phyloP scores from a whole-genome alignment of 2,797 vertebrate species.

The Periophthalmus magnuspinnatus region DNA sequence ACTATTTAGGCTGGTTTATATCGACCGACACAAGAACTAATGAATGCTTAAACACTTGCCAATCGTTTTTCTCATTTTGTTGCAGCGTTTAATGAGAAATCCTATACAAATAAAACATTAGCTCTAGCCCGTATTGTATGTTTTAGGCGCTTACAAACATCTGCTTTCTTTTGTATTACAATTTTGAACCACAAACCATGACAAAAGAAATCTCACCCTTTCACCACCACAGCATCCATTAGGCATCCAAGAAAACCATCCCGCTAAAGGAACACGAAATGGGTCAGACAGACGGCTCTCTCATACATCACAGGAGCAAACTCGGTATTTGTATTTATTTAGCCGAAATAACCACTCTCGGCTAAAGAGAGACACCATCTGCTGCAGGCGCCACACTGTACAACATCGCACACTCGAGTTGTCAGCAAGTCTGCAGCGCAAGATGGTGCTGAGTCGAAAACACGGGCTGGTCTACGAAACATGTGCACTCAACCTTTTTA shows the following conservation, averaged over 20 bases:
- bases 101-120: no score
- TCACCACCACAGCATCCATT: background rate
- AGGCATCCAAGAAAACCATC: background rate
- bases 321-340: constrained; percentile 53
- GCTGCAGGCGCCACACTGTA: constrained; percentile 37
- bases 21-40: no score
- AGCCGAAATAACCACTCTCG: constrained; percentile 51
- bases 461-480: background rate
- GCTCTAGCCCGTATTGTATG: no score
- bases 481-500: background rate
- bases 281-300: constrained; percentile 34
- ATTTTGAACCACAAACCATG: background rate
- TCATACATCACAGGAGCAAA: constrained; percentile 39
- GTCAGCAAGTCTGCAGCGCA: constrained; percentile 19
- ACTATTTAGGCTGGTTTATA: no score
- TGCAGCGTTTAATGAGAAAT: no score
- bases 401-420: constrained; percentile 32
- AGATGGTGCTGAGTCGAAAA: constrained; percentile 17
- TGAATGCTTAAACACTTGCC: no score
- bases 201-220: background rate
- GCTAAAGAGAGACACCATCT: constrained; percentile 60
- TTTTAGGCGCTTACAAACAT: no score
- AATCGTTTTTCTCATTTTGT: no score
- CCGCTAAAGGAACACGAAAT: constrained; percentile 32
- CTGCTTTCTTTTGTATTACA: background rate